A percentile compares a stretch with the other conserved stretches of the same genome.
These are phyloP conservation scores for Micromys minutus DNA, from an alignment of 2,113 vertebrate species.

Conservation along the genomic window DNA sequence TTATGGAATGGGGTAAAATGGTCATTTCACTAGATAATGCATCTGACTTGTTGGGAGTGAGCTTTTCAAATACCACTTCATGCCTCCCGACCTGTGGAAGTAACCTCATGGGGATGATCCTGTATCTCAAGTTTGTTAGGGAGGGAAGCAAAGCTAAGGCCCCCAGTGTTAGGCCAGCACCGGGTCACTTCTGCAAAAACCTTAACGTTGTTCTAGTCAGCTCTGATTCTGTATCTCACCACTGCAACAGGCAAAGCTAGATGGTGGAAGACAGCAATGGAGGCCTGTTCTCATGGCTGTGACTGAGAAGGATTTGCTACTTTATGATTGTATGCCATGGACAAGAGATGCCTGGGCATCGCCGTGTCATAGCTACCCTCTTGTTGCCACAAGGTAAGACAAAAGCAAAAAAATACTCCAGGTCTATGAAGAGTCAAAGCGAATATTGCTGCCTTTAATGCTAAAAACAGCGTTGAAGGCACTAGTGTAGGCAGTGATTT, in stretches of 20 bases:
- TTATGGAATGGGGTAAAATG: not conserved
- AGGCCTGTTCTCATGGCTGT: slow-evolving; percentile 93
- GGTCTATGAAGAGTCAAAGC: slow-evolving; percentile 23
- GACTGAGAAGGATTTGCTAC: slow-evolving; percentile 96
- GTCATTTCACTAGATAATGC: not conserved
- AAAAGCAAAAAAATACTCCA: not conserved
- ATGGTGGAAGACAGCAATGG: slow-evolving; percentile 93
- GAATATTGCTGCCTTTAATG: slow-evolving; percentile 14
- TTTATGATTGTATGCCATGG: slow-evolving; percentile 96
- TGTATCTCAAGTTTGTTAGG: not conserved
- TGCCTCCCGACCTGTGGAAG: not conserved
- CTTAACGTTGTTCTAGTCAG: not conserved
- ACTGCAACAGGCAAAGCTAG: slow-evolving; percentile 88
- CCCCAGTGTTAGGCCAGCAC: not conserved
- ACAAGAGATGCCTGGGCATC: slow-evolving; percentile 93
- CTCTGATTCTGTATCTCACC: slow-evolving; percentile 60
- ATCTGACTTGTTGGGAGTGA: not conserved
- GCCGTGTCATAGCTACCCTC: slow-evolving; percentile 93
- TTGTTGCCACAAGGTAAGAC: slow-evolving; percentile 95
- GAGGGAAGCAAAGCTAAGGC: not conserved
- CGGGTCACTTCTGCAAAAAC: not conserved
- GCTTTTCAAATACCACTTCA: not conserved
- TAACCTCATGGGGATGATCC: not conserved
- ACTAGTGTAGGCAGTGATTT: slow-evolving; percentile 31
- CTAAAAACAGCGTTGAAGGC: slow-evolving; percentile 50